These are phyloP conservation scores for Stenoptilia bipunctidactyla DNA, from an alignment of 2,888 invertebrate genomes.

Conservation along the genomic window DNA sequence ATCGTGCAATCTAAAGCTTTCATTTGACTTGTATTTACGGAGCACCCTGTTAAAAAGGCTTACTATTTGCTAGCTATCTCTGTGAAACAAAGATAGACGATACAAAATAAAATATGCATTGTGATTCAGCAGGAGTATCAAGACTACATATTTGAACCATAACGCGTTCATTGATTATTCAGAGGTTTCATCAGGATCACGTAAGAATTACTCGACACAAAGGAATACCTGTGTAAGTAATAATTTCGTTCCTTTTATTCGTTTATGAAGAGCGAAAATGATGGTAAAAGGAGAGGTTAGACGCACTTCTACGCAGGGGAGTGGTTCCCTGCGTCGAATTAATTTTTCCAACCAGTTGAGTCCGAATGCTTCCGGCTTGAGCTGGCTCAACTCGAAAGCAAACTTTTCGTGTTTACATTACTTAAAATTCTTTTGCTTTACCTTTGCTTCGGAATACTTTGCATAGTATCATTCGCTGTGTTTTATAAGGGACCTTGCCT, in stretches of 20 bases:
- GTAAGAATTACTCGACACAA: constrained; percentile 20
- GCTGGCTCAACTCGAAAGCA: constrained; percentile 61
- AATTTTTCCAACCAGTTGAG: constrained; percentile 67
- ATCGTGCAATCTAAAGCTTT: too few relatives aligned
- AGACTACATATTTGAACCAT: too few relatives aligned
- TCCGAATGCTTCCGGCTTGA: constrained; percentile 61
- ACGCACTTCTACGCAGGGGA: constrained; percentile 10
- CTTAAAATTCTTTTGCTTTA: constrained; percentile 59
- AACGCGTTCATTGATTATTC: too few relatives aligned
- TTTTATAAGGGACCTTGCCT: constrained; percentile 27
- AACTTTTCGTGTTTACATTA: constrained; percentile 65
- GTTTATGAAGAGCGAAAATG: constrained; percentile 38
- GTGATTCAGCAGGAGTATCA: too few relatives aligned
- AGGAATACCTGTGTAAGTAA: constrained; percentile 25
- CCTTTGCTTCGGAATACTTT: constrained; percentile 47
- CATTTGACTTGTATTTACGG: too few relatives aligned
- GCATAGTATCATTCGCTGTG: constrained; percentile 36
- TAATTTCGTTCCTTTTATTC: constrained; percentile 34
- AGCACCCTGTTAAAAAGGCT: too few relatives aligned
- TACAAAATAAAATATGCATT: too few relatives aligned
- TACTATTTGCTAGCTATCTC: too few relatives aligned
- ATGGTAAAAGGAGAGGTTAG: constrained; percentile 26
- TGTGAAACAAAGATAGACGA: too few relatives aligned
- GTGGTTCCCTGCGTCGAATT: constrained; percentile 48
- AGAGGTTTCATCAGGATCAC: background rate